These are phyloP conservation scores for Timema cristinae DNA, from an alignment of 2,888 invertebrate species.

Conservation along the genomic window DNA sequence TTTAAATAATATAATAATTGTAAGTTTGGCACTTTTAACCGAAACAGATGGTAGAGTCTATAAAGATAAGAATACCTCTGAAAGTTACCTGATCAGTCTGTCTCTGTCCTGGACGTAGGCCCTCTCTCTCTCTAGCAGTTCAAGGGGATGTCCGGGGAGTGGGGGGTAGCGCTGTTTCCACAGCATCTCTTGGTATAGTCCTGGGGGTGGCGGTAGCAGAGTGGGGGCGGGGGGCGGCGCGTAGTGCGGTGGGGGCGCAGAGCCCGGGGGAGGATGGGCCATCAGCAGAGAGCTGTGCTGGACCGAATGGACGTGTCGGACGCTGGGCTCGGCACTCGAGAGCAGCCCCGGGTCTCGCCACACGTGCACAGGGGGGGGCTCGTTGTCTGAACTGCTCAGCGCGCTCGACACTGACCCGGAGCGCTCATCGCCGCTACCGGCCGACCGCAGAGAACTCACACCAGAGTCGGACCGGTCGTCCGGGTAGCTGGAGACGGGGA, in stretches of 20 bases:
- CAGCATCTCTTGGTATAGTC: slow-evolving; percentile 48
- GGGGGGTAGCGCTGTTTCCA: slow-evolving; percentile 60
- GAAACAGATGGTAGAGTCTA: too few relatives aligned
- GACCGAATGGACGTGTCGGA: slow-evolving; percentile 58
- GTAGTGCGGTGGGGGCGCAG: slow-evolving; percentile 33
- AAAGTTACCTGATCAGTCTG: slow-evolving; percentile 16
- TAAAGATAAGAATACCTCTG: not conserved
- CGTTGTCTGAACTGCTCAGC: slow-evolving; percentile 69
- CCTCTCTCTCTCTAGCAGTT: too few relatives aligned
- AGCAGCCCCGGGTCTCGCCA: slow-evolving; percentile 56
- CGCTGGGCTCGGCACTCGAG: slow-evolving; percentile 49
- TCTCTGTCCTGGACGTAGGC: slow-evolving; percentile 38
- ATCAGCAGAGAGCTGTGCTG: slow-evolving; percentile 58
- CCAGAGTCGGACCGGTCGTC: slow-evolving; percentile 55
- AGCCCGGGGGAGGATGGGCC: slow-evolving; percentile 49
- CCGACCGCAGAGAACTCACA: slow-evolving; percentile 66
- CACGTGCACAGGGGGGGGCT: slow-evolving; percentile 54
- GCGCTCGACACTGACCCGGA: slow-evolving; percentile 72
- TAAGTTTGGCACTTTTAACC: too few relatives aligned
- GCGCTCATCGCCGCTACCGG: slow-evolving; percentile 62
- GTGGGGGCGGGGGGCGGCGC: slow-evolving; percentile 44
- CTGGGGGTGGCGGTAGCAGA: slow-evolving; percentile 40
- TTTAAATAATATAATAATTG: too few relatives aligned
- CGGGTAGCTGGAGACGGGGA: slow-evolving; percentile 34
- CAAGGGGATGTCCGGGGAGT: slow-evolving; percentile 42